These are phyloP conservation scores for Hylaeus volcanicus DNA, from an alignment of 1,140 invertebrate genomes.

Conservation along the genomic window DNA sequence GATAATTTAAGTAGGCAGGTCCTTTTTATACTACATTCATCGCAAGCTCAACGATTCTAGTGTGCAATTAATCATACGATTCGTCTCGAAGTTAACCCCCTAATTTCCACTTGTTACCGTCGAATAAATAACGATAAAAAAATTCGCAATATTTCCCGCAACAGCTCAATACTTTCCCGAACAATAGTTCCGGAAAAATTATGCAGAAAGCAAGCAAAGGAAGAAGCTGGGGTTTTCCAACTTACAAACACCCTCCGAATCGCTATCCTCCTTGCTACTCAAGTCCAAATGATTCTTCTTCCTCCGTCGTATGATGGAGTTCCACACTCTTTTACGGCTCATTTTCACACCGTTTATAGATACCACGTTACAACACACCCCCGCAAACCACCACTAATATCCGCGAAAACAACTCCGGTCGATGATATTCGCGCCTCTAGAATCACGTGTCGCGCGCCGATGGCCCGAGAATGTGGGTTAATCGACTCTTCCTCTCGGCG, in stretches of 20 bases:
- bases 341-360: constrained; percentile 54
- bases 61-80: too few relatives aligned
- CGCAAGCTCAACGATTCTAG: too few relatives aligned
- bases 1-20: too few relatives aligned
- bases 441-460: constrained; percentile 9
- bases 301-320: constrained; percentile 76
- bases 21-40: too few relatives aligned
- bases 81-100: too few relatives aligned
- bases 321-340: constrained; percentile 79
- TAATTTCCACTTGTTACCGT: too few relatives aligned
- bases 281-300: constrained; percentile 73
- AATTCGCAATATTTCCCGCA: too few relatives aligned
- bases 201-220: neutral
- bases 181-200: too few relatives aligned
- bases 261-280: constrained; percentile 59
- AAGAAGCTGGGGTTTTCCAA: constrained; percentile 9
- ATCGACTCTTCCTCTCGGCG: constrained; percentile 36
- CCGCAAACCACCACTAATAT: neutral
- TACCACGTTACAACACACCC: neutral
- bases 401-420: neutral
- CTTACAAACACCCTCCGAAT: constrained; percentile 67
- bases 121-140: too few relatives aligned
- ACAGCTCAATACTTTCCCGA: too few relatives aligned
- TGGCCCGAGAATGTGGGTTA: constrained; percentile 34
- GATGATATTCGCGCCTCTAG: neutral